Percentiles rank a stretch among this genome's conserved stretches.
Conservation (phyloP, 2,113 vertebrate genomes). For the Oncorhynchus kisutch region DNA sequence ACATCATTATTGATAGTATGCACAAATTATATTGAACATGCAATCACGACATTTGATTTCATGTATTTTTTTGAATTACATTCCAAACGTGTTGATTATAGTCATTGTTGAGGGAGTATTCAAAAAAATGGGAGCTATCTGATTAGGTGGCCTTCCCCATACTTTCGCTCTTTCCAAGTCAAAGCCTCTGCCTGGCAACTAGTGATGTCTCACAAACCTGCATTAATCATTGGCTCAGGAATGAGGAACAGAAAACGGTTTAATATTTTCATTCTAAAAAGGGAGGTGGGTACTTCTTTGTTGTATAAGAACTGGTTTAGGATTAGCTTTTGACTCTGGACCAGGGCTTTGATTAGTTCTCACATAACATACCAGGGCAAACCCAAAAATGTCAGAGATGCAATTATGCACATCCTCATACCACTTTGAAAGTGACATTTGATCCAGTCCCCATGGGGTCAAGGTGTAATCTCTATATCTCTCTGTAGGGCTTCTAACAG, state of each 20-base stretch:
- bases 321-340: not conserved
- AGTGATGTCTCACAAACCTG: slow-evolving; percentile 1
- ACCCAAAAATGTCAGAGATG: not conserved
- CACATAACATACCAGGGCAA: not conserved
- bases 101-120: not conserved
- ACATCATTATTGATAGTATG: no score
- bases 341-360: no score
- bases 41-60: no score
- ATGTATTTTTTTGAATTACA: no score
- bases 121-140: not conserved
- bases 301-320: not conserved
- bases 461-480: no score
- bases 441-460: not conserved
- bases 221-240: not conserved
- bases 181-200: slow-evolving; percentile 25
- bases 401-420: no score
- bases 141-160: no score
- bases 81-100: not conserved
- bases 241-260: no score
- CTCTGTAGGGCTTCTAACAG: slow-evolving; percentile 55
- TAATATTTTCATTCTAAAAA: not conserved
- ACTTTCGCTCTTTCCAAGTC: no score
- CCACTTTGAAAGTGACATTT: not conserved
- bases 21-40: no score
- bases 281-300: not conserved